Evolutionary conservation across 1,140 invertebrate species (phyloP).

Genomic region (Drosophila subobscura): DNA sequence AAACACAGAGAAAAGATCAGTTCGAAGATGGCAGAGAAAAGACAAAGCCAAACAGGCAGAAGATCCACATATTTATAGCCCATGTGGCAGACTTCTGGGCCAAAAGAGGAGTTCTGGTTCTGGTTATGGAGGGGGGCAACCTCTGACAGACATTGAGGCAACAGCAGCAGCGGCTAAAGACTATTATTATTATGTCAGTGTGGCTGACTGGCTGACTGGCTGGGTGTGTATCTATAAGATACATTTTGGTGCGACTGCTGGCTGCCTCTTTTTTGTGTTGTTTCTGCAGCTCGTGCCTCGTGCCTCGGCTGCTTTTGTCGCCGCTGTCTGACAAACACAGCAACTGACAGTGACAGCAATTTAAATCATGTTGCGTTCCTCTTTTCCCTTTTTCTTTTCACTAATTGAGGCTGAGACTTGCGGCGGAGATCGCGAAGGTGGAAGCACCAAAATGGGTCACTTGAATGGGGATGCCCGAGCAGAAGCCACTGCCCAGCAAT

Average conservation of each 20-base stretch:
- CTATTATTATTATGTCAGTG: conserved; percentile 53
- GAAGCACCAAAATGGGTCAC: conserved; percentile 21
- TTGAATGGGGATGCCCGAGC: background rate
- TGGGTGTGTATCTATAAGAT: conserved; percentile 64
- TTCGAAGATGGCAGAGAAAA: too few species aligned
- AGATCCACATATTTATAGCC: conserved; percentile 14
- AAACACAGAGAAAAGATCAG: too few species aligned
- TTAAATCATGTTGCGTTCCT: conserved; percentile 72
- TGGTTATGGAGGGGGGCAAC: background rate
- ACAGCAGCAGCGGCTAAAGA: conserved; percentile 12
- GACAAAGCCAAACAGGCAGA: too few species aligned
- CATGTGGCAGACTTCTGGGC: conserved; percentile 32
- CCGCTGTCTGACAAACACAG: conserved; percentile 53
- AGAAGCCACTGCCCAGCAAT: background rate
- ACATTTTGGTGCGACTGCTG: conserved; percentile 49
- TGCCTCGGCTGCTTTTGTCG: conserved; percentile 57
- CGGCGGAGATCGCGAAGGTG: background rate
- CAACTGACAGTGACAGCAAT: conserved; percentile 73
- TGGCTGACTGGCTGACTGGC: background rate
- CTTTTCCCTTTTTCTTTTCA: conserved; percentile 37
- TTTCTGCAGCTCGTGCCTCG: conserved; percentile 17
- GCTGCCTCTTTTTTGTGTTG: conserved; percentile 9
- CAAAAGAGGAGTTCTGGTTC: background rate
- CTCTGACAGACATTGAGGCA: background rate
- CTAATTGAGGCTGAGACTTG: conserved; percentile 66